phyloP scores from a whole-genome alignment of 2,797 vertebrate genomes.

The Eospalax fontanierii region DNA sequence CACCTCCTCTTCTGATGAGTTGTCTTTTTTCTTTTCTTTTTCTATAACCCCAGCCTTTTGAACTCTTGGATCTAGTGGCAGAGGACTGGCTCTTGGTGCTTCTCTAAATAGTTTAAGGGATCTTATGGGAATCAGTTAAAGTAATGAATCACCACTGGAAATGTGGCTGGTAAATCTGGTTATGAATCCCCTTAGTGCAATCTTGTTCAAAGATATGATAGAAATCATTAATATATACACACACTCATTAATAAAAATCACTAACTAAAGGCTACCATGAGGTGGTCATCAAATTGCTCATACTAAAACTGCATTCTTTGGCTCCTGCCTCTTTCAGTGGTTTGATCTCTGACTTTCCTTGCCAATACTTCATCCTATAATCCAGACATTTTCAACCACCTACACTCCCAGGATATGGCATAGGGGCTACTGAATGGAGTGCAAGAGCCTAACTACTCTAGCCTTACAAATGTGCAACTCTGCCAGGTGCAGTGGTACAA shows the following conservation, averaged over 20 bases:
- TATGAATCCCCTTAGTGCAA: constrained; percentile 35
- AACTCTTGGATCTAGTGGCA: not conserved
- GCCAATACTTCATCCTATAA: not conserved
- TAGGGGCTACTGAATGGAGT: not conserved
- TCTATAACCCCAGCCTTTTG: no score
- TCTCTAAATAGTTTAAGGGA: not conserved
- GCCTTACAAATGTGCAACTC: not conserved
- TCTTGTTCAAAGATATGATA: constrained; percentile 38
- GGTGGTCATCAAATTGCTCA: not conserved
- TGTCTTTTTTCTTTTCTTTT: not conserved
- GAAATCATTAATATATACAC: not conserved
- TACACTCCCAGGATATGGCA: not conserved
- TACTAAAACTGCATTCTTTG: not conserved
- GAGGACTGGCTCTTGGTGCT: not conserved
- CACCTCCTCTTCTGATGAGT: not conserved
- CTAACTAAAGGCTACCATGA: not conserved
- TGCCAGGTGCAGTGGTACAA: not conserved
- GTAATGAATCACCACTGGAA: not conserved
- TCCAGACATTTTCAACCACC: not conserved
- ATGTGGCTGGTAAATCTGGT: constrained; percentile 31
- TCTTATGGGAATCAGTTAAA: constrained; percentile 24
- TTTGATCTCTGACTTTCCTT: not conserved
- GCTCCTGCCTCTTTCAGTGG: not conserved
- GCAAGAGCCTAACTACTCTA: not conserved
- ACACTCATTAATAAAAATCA: not conserved